These are phyloP conservation scores for Poecilia velifera DNA, from an alignment of 2,797 vertebrate species.

Conservation along the genomic window DNA sequence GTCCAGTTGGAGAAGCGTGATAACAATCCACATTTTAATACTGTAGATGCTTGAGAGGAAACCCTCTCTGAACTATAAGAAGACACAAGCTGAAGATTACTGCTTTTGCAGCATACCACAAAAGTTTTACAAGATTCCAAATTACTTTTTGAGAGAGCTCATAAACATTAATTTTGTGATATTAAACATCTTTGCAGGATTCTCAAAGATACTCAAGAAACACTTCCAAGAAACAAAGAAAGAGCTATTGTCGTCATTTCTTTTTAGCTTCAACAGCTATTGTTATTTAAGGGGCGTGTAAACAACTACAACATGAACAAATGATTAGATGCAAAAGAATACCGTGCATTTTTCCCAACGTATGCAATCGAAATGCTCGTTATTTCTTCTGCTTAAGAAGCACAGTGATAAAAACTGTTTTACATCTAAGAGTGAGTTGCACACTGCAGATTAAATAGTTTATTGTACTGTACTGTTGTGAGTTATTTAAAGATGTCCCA, in stretches of 20 bases:
- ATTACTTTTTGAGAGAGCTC: neutral
- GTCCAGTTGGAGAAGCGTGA: neutral
- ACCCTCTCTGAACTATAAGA: neutral
- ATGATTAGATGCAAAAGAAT: neutral
- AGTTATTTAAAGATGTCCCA: neutral
- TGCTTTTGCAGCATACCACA: neutral
- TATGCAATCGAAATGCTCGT: neutral
- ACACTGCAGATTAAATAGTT: neutral
- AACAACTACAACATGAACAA: neutral
- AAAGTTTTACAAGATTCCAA: neutral
- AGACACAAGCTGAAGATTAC: neutral
- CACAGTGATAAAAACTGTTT: neutral
- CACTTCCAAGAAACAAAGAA: neutral
- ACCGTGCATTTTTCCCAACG: neutral
- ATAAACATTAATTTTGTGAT: neutral
- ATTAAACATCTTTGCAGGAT: neutral
- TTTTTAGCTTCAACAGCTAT: neutral
- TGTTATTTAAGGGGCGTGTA: neutral
- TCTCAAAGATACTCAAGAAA: neutral
- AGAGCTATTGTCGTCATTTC: neutral
- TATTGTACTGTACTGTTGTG: neutral
- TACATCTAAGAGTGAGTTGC: neutral
- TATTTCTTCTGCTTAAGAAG: neutral
- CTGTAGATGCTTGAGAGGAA: neutral
- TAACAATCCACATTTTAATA: neutral